These are phyloP conservation scores for Triplophysa yarkandensis DNA, from an alignment of 2,797 vertebrate species.

Conservation along the genomic window DNA sequence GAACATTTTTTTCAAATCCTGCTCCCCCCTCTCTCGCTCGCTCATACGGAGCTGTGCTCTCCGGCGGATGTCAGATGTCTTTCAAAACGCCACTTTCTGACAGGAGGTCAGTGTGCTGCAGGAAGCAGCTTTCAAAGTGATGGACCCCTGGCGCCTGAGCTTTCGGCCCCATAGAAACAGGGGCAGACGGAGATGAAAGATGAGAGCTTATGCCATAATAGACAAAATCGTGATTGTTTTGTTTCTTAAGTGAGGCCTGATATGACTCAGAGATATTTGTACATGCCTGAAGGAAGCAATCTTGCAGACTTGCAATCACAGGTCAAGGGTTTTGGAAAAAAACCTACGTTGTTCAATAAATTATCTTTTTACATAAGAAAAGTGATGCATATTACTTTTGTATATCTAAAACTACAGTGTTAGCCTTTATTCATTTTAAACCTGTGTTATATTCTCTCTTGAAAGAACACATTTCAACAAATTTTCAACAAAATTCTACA, in stretches of 20 bases:
- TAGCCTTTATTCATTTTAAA: too few relatives aligned
- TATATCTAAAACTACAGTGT: neutral
- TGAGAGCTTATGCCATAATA: conserved; percentile 12
- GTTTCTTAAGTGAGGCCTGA: conserved; percentile 24
- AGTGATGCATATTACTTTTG: neutral
- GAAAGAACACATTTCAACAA: too few relatives aligned
- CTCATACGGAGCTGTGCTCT: conserved; percentile 13
- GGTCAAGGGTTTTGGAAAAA: neutral
- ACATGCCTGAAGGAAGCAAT: neutral
- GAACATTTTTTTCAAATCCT: conserved; percentile 31
- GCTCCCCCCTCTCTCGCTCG: neutral
- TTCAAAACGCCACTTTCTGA: conserved; percentile 40
- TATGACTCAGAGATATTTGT: neutral
- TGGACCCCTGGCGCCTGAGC: neutral
- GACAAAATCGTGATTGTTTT: conserved; percentile 27
- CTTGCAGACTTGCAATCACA: neutral
- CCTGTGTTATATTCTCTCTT: too few relatives aligned
- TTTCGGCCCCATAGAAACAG: conserved; percentile 1
- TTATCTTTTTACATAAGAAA: neutral
- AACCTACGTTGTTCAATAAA: too few relatives aligned
- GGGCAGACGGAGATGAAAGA: neutral
- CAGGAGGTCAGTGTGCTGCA: conserved; percentile 29
- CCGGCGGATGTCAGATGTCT: conserved; percentile 38
- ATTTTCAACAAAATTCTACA: too few relatives aligned
- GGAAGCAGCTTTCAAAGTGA: conserved; percentile 41